Base-by-base conservation (phyloP, 2,797 vertebrate species). In the Acropternis orthonyx region DNA sequence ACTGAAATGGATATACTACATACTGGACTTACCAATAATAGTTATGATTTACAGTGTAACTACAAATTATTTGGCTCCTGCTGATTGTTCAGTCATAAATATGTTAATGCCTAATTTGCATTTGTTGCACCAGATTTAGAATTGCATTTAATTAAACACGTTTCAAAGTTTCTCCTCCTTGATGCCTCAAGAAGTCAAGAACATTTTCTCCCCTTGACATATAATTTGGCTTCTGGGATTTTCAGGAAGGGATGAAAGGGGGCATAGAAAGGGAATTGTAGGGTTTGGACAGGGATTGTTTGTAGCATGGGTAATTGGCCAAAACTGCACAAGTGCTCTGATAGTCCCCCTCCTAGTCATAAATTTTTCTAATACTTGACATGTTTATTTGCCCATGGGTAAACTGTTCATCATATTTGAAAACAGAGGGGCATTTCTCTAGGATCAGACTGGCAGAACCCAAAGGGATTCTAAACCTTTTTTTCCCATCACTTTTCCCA, bases 51-150 rank as follows among this genome's bases (percentile, higher is more conserved):
- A 37, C 55, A 58, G 52, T 81, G 92, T 88, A 96, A 91, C 92
- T 81, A 30, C n/a, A 80, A 43, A 36, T 61, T 73, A 88, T 94
- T 94, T 84, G 37, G 34, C 69, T 95, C 55, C 58, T 78, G 68
- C n/a, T 96, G 63, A 88, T 77, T 89, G 26, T 91, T 95, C 48
- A 52, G 41, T 56, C 48, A 67, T 91, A 80, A 93, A 76, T 92
- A 85, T 88, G 65, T 89, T 89, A 88, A 65, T 90, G 27, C n/a
- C n/a, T 91, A 66, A 92, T 95, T 95, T 96, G 69, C 79, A 88
- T 92, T 86, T 75, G 73, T 90, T 89, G 36, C 66, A 88, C 46
- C 30, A 4, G 72, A 59, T 81, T 94, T 86, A 75, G 54, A 72
- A 75, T 77, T 88, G 32, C 41, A 66, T 88, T 92, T 89, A 89